Conservation (phyloP, 30 jellyfish, hydroid and myxozoan species). For the Cassiopea xamachana region DNA sequence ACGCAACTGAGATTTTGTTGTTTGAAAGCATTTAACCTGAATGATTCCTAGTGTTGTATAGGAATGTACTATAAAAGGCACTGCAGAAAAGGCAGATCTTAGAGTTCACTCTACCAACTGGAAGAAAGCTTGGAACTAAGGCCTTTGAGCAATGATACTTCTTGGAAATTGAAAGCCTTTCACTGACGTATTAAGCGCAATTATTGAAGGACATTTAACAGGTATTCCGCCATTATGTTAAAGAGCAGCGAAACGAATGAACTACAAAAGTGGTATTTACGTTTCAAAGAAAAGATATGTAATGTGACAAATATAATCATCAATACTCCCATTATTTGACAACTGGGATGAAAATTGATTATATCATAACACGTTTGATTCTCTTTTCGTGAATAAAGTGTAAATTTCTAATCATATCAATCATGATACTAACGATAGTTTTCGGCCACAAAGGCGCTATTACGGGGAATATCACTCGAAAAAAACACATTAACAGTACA, state of each 20-base stretch:
- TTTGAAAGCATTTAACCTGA: no score
- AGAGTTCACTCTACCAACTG: no score
- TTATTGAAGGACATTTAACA: background rate
- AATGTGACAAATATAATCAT: conserved; percentile 3
- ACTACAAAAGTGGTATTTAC: background rate
- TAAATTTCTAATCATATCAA: background rate
- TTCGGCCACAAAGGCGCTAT: background rate
- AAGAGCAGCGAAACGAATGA: background rate
- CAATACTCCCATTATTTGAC: background rate
- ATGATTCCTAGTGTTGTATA: no score
- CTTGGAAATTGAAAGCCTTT: background rate
- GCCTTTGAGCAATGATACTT: no score
- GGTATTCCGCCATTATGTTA: background rate
- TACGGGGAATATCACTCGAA: background rate
- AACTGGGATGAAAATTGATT: background rate
- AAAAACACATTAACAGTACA: background rate
- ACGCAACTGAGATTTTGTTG: no score
- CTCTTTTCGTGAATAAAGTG: background rate
- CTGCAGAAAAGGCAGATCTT: no score
- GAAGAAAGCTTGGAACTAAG: no score
- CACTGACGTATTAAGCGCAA: background rate
- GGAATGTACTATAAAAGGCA: no score
- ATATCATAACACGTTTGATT: background rate
- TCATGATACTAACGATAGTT: background rate
- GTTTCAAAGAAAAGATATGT: background rate